These are phyloP conservation scores for Serinus canaria DNA, from an alignment of 2,113 vertebrate genomes.

Conservation along the genomic window DNA sequence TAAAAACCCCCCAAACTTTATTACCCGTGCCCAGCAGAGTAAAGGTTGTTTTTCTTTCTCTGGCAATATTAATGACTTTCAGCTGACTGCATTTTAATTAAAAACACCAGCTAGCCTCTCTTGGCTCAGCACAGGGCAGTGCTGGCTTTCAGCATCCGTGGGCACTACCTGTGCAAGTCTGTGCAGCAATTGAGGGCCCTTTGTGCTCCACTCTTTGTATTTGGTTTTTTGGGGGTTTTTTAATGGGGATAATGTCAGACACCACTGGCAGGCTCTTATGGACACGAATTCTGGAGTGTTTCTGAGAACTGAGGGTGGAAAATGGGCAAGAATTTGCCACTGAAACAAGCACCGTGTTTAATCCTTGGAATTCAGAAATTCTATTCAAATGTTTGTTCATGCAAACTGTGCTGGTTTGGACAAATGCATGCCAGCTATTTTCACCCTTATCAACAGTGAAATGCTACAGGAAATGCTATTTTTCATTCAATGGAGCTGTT, in stretches of 20 bases:
- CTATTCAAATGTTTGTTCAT: rapidly evolving
- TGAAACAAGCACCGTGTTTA: rapidly evolving
- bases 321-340: neutral
- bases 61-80: slow-evolving; percentile 69
- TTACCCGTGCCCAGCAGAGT: slow-evolving; percentile 53
- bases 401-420: neutral
- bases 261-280: neutral
- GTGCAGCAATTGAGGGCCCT: neutral
- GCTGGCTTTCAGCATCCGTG: neutral
- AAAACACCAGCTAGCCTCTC: slow-evolving; percentile 56
- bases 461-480: neutral
- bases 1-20: slow-evolving; percentile 49
- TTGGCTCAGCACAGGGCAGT: neutral
- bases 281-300: neutral
- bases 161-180: neutral
- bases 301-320: neutral
- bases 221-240: rapidly evolving
- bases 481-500: neutral
- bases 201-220: rapidly evolving
- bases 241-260: neutral
- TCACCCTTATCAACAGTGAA: neutral
- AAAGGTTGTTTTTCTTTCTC: slow-evolving; percentile 45
- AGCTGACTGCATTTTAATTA: slow-evolving; percentile 75
- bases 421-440: neutral
- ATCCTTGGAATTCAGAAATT: neutral